Conservation (phyloP, 1,140 invertebrate species). For the Heliconius eleuchia region DNA sequence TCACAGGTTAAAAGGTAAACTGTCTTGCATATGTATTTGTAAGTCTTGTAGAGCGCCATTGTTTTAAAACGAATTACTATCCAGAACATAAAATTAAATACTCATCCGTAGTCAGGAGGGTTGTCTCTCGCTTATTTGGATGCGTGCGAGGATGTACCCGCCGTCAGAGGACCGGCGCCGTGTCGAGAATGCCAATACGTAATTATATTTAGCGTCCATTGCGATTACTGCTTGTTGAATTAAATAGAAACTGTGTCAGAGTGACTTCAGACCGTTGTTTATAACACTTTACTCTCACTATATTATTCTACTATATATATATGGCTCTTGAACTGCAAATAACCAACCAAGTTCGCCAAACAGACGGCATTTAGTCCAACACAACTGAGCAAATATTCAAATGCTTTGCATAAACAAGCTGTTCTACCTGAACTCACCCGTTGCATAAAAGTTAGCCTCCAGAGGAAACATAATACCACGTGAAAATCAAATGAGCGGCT, state of each 20-base stretch:
- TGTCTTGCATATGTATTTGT: conserved; percentile 51
- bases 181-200: conserved; percentile 66
- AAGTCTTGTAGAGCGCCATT: conserved; percentile 56
- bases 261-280: conserved; percentile 32
- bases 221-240: conserved; percentile 63
- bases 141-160: conserved; percentile 59
- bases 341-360: conserved; percentile 23
- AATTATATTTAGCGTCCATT: conserved; percentile 74
- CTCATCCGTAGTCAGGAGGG: conserved; percentile 70
- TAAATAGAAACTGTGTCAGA: conserved; percentile 67
- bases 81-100: conserved; percentile 72
- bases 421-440: conserved; percentile 38
- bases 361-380: conserved; percentile 38
- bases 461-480: conserved; percentile 25
- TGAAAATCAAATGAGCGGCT: conserved; percentile 34
- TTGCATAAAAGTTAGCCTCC: conserved; percentile 40
- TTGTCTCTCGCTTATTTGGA: conserved; percentile 65
- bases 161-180: conserved; percentile 58
- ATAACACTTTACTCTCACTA: conserved; percentile 21
- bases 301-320: background rate
- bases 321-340: conserved; percentile 7
- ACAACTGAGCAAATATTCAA: conserved; percentile 45
- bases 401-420: conserved; percentile 46
- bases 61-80: conserved; percentile 73
- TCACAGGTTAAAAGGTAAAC: conserved; percentile 43